A percentile compares a stretch with the other conserved stretches of the same genome.
Evolutionary conservation across 2,113 vertebrate genomes (phyloP).

Genomic region (Tonatia bakeri): DNA sequence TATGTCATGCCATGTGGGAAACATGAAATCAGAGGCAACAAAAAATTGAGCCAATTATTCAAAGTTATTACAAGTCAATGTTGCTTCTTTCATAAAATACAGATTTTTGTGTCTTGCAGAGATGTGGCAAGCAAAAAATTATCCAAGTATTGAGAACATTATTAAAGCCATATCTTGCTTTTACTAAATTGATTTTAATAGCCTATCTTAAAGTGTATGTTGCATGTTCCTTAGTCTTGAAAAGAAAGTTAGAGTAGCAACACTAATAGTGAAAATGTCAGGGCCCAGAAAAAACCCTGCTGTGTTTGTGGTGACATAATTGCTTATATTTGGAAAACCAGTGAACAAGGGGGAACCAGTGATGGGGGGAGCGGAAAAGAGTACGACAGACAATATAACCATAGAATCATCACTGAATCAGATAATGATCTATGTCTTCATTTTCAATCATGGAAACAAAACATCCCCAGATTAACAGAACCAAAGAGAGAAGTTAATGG

Average conservation of each 20-base stretch:
- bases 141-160: constrained; percentile 3
- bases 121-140: background rate
- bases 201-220: background rate
- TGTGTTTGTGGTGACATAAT: background rate
- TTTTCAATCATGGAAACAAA: background rate
- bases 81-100: background rate
- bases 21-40: background rate
- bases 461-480: background rate
- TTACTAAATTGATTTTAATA: background rate
- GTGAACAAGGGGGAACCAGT: background rate
- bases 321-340: background rate
- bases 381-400: background rate
- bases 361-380: accelerated
- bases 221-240: background rate
- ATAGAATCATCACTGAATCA: background rate
- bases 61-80: background rate
- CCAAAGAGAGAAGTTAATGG: background rate
- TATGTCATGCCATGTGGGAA: background rate
- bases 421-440: background rate
- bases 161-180: background rate
- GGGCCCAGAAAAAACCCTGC: background rate
- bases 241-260: background rate
- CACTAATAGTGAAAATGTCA: background rate
- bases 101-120: background rate
- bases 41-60: background rate